A percentile compares a stretch with the other conserved stretches of the same genome.
These are phyloP conservation scores for Cartodere bifasciata DNA, from an alignment of 2,888 invertebrate genomes.

Conservation along the genomic window DNA sequence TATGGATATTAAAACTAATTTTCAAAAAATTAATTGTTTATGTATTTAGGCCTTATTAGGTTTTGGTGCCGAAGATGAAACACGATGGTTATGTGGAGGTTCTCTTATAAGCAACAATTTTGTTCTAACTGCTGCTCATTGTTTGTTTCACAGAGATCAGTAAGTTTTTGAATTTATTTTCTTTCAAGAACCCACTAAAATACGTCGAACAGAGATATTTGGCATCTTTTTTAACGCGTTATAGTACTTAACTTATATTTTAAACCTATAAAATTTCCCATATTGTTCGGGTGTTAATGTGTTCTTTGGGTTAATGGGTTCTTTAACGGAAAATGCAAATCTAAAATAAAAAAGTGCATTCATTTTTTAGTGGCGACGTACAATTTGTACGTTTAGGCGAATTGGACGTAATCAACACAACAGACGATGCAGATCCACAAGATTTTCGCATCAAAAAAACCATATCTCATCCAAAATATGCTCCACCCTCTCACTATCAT, in stretches of 20 bases:
- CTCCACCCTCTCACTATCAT: slow-evolving; percentile 30
- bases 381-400: slow-evolving; percentile 18
- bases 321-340: too few relatives aligned
- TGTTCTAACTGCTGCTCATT: slow-evolving; percentile 55
- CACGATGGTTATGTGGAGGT: slow-evolving; percentile 47
- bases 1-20: too few relatives aligned
- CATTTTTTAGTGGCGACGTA: slow-evolving; percentile 15
- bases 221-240: too few relatives aligned
- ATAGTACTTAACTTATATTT: too few relatives aligned
- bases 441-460: slow-evolving; percentile 20
- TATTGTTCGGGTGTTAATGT: background rate
- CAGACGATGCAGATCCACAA: slow-evolving; percentile 16
- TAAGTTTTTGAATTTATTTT: slow-evolving; percentile 11
- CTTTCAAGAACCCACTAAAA: too few relatives aligned
- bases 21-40: too few relatives aligned
- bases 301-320: too few relatives aligned
- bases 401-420: slow-evolving; percentile 12
- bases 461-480: slow-evolving; percentile 31
- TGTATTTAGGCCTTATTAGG: slow-evolving; percentile 7
- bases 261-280: too few relatives aligned
- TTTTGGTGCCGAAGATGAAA: slow-evolving; percentile 20
- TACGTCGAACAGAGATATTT: too few relatives aligned
- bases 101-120: slow-evolving; percentile 46
- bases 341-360: too few relatives aligned
- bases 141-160: slow-evolving; percentile 23